Base-by-base conservation (phyloP, 2,113 vertebrate species). In the Cariama cristata region DNA sequence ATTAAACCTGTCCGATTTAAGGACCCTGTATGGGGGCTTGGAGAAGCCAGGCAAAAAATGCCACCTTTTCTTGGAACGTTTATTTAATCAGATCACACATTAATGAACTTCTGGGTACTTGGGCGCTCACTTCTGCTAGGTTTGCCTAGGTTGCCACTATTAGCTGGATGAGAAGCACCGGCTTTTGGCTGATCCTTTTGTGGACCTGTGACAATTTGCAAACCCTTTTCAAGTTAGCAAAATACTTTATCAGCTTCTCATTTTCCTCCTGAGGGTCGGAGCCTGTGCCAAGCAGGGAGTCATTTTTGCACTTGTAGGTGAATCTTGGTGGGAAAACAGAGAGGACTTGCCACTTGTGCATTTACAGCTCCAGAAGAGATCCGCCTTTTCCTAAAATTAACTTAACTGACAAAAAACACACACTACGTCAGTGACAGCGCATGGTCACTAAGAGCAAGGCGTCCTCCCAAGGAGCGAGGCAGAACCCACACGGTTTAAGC, bases 301-400 rank as follows among this genome's bases (percentile, higher is more conserved):
- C 0, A 56, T 47, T 79, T 94, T 67, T 88, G 38, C 22, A 33
- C 28, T 88, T 67, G 40, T 26, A 92, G 56, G 52, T 3, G 20
- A 64, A 79, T 4, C 14, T 87, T 15, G 47, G 49, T 17, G 40
- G 52, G 66, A 79, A 88, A 82, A 82, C 9, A 45, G 26, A 72
- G 26, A 64, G 15, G 35, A 92, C 33, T 33, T 49, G 35, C 49
- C 40, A 12, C 26, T 91, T 60, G 45, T 45, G 12, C 45, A 44
- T 80, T 76, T 91, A 62, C 40, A 52, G 10, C 44, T 90, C 22
- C 63, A 88, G 80, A 86, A 86, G 12, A 19, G 45, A 83, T n/a
- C 67, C 83, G 9, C 11, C 40, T 89, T 76, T 84, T 72, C 75
- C 64, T 89, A 63, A 90, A 93, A 94, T 86, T 72, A 64, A 86